Conservation (phyloP, 92 coral and sea anemone genomes). For the Actinernus sp. region DNA sequence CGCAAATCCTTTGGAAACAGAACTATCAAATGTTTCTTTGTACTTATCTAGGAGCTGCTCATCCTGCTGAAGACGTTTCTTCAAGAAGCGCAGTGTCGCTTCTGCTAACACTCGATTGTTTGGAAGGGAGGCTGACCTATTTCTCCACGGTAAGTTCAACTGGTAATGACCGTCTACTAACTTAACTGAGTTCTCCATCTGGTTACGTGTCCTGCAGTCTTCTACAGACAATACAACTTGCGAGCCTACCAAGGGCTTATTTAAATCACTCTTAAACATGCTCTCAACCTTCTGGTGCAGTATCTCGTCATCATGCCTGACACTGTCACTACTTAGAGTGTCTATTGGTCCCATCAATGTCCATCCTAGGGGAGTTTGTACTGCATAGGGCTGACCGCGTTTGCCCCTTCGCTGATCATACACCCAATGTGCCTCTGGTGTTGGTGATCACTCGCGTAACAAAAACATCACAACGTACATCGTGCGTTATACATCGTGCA, state of each 20-base stretch:
- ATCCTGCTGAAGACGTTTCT: slow-evolving; percentile 27
- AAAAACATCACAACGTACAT: too few species aligned
- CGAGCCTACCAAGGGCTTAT: neutral
- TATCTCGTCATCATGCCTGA: too few species aligned
- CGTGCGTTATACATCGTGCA: too few species aligned
- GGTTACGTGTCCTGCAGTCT: neutral
- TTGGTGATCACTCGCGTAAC: too few species aligned
- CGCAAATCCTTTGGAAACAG: too few species aligned
- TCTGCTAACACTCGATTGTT: slow-evolving; percentile 48
- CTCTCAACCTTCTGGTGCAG: slow-evolving; percentile 2
- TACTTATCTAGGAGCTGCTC: too few species aligned
- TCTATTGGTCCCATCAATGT: slow-evolving; percentile 23
- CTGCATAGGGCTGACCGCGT: slow-evolving; percentile 33
- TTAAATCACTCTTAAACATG: neutral
- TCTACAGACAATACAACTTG: neutral
- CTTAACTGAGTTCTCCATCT: slow-evolving; percentile 15
- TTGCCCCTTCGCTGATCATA: slow-evolving; percentile 13
- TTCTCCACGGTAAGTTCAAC: slow-evolving; percentile 54
- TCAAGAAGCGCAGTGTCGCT: slow-evolving; percentile 13
- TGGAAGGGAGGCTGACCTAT: slow-evolving; percentile 24
- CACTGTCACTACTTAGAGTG: too few species aligned
- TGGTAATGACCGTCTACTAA: slow-evolving; percentile 38
- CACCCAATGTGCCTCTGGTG: slow-evolving; percentile 25
- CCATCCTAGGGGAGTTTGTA: slow-evolving; percentile 31
- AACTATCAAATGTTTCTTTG: too few species aligned